Percentiles rank a stretch among this genome's conserved stretches.
phyloP scores from a whole-genome alignment of 2,113 vertebrate genomes.

The Guaruba guarouba region DNA sequence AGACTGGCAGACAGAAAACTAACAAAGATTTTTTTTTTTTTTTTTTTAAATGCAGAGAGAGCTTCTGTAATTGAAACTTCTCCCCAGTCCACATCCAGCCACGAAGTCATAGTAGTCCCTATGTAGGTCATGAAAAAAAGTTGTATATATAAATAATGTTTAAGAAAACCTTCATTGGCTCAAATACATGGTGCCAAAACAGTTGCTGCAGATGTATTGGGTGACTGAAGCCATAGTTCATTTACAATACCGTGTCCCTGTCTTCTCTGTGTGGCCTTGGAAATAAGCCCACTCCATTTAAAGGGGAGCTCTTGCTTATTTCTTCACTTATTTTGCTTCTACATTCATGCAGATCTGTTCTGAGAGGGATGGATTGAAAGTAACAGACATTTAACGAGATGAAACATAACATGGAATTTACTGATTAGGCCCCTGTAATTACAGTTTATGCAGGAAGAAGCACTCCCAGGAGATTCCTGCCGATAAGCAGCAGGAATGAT shows the following conservation, averaged over 20 bases:
- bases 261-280: constrained; percentile 7
- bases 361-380: constrained; percentile 22
- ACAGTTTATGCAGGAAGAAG: constrained; percentile 59
- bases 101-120: constrained; percentile 39
- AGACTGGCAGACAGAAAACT: constrained; percentile 63
- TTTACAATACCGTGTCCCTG: not conserved
- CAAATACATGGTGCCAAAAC: constrained; percentile 23
- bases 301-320: constrained; percentile 32
- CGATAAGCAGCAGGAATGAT: constrained; percentile 44
- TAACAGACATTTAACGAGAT: constrained; percentile 23
- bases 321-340: not conserved
- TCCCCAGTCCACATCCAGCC: not conserved
- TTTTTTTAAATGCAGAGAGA: constrained; percentile 47
- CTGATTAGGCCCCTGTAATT: constrained; percentile 63
- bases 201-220: constrained; percentile 44
- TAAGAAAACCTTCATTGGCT: constrained; percentile 58
- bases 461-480: constrained; percentile 41
- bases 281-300: constrained; percentile 1
- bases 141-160: constrained; percentile 26
- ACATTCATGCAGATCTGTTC: constrained; percentile 3
- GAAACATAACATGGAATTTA: constrained; percentile 46
- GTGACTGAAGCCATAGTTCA: constrained; percentile 31
- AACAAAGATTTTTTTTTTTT: not conserved
- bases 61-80: constrained; percentile 52
- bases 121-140: constrained; percentile 31